Conservation (phyloP, 2,888 invertebrate genomes). For the Scaptomyza tumidula region DNA sequence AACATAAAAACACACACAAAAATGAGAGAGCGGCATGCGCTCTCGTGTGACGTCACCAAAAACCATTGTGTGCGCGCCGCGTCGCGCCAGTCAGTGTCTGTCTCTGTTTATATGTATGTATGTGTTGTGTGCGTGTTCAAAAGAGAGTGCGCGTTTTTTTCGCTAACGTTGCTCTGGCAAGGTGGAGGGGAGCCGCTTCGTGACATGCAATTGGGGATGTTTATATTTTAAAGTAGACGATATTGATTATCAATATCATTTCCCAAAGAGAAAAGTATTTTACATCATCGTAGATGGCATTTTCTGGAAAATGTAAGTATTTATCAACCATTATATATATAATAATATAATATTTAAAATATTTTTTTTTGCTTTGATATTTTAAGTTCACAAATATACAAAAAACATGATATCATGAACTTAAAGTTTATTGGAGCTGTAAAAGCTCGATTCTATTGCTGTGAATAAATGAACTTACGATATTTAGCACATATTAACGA, state of each 20-base stretch:
- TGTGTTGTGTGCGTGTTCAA: constrained; percentile 3
- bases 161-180: not conserved
- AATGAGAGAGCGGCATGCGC: constrained; percentile 20
- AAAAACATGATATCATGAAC: not conserved
- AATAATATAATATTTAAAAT: no score
- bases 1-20: constrained; percentile 8
- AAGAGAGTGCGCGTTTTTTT: constrained; percentile 6
- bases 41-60: constrained; percentile 28
- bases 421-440: not conserved
- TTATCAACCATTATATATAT: no score
- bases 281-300: no score
- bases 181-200: not conserved
- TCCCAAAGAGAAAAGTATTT: not conserved
- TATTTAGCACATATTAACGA: constrained; percentile 1
- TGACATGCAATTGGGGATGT: constrained; percentile 27
- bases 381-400: no score
- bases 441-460: not conserved
- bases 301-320: no score
- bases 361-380: no score
- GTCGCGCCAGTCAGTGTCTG: constrained; percentile 1
- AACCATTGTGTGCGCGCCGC: not conserved
- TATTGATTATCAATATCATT: constrained; percentile 46
- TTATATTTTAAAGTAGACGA: constrained; percentile 16
- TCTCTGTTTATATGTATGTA: not conserved
- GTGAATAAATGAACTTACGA: not conserved